Evolutionary conservation across 2,888 invertebrate species (phyloP).

Genomic region (Balanococcus diminutus): DNA sequence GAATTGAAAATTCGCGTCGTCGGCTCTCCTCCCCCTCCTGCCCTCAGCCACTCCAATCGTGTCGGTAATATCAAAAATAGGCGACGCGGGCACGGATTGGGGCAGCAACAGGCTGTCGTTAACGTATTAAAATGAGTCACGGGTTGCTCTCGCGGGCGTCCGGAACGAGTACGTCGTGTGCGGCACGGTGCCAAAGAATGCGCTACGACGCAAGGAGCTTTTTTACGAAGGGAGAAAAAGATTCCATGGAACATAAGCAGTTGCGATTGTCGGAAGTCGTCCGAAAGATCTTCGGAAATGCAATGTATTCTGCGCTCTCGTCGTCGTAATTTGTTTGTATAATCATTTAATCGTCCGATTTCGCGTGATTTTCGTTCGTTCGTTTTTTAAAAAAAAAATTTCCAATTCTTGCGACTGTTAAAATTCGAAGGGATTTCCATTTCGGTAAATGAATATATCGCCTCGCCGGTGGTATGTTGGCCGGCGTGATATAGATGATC

Average conservation of each 20-base stretch:
- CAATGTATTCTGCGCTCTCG: constrained; percentile 11
- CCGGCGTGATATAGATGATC: not conserved
- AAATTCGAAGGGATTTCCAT: not conserved
- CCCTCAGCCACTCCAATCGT: not conserved
- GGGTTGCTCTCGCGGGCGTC: constrained; percentile 42
- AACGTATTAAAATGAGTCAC: constrained; percentile 48
- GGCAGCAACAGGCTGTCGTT: constrained; percentile 51
- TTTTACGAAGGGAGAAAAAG: constrained; percentile 38
- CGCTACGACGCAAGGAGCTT: constrained; percentile 40
- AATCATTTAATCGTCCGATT: not conserved
- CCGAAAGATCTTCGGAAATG: constrained; percentile 48
- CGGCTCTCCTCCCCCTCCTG: not conserved
- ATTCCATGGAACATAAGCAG: constrained; percentile 40
- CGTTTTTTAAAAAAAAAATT: not conserved
- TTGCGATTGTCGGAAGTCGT: constrained; percentile 50
- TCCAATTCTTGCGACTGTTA: not conserved
- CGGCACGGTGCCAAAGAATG: constrained; percentile 53
- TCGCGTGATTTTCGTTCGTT: not conserved
- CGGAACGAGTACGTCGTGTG: constrained; percentile 42
- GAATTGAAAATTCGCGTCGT: constrained; percentile 27
- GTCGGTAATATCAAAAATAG: constrained; percentile 16
- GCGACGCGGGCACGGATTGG: constrained; percentile 39
- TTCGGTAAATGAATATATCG: not conserved
- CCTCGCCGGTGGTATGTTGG: not conserved
- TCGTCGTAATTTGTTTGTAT: not conserved